phyloP scores from a whole-genome alignment of 2,113 vertebrate species.

The Gallinago paraguaiae region DNA sequence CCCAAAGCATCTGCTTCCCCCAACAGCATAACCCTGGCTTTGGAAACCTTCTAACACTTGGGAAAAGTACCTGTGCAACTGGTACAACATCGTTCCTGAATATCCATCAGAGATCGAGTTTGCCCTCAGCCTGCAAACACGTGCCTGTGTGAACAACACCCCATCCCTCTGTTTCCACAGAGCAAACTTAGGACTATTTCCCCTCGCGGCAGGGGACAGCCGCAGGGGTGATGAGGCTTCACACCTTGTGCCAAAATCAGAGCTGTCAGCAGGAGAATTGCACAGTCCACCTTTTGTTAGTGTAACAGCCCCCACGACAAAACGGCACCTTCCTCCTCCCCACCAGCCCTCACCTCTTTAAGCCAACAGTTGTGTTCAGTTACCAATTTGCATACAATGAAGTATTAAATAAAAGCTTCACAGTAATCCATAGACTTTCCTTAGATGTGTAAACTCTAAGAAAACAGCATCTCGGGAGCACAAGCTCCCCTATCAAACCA shows the following conservation, averaged over 20 bases:
- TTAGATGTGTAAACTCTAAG: not conserved
- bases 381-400: not conserved
- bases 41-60: not conserved
- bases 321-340: not conserved
- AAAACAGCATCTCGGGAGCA: not conserved
- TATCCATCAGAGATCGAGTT: not conserved
- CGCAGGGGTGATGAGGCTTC: not conserved
- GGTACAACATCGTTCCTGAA: not conserved
- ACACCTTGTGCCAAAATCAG: not conserved
- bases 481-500: not conserved
- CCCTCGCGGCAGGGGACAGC: not conserved
- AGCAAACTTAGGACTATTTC: not conserved
- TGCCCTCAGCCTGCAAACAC: not conserved
- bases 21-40: not conserved
- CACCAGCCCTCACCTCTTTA: not conserved
- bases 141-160: not conserved
- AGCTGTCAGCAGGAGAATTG: not conserved
- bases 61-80: not conserved
- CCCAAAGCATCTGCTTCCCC: not conserved
- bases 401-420: constrained; percentile 37
- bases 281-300: not conserved
- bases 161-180: accelerated
- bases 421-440: constrained; percentile 41
- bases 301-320: not conserved
- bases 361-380: not conserved